Evolutionary conservation across 2,888 invertebrate genomes (phyloP), one percentile per base, ranked within the genome.

Genomic region (Meteorus cinctellus): DNA sequence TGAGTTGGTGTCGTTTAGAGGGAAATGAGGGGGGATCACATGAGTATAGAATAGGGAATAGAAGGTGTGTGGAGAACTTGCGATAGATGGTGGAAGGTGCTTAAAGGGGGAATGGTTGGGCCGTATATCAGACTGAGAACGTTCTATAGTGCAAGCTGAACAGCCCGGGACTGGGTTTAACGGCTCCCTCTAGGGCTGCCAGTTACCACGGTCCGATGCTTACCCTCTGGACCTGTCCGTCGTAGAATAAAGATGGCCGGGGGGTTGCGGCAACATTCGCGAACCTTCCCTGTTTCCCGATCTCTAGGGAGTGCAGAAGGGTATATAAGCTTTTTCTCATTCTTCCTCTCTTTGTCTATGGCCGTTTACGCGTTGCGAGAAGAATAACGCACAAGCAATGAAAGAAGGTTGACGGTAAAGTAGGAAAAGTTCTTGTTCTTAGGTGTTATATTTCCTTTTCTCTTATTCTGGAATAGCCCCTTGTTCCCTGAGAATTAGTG

Each of bases 141-240:
- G 82, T 80, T 67, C 72, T 59, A 19, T 65, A 73, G 80, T 81
- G 81, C 81, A 79, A 74, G 73, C 76, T 73, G 79, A 77, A 83
- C 83, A 86, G 84, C 84, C 85, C 84, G 85, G 87, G 86, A 86
- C 85, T 83, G 83, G 86, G 87, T 88, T 88, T 89, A 89, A 89
- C 89, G 87, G 87, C 88, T 89, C 88, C 89, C 89, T 85, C 85
- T 86, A 86, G 89, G 84, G 87, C 86, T 83, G 85, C 87, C 87
- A 87, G 89, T 88, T 89, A 88, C 88, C 86, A 88, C 87, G 89
- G 86, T 89, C 86, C 88, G 87, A 88, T 89, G 89, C 89, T 86
- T 88, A 89, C 89, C 89, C 89, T 87, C 86, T 85, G 87, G 86
- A 85, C 85, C 85, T 86, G 88, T 88, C 87, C 85, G 84, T 84